Percentiles rank a stretch among this genome's conserved stretches.
phyloP scores from a whole-genome alignment of 2,113 vertebrate species.

The Nyctereutes procyonoides region DNA sequence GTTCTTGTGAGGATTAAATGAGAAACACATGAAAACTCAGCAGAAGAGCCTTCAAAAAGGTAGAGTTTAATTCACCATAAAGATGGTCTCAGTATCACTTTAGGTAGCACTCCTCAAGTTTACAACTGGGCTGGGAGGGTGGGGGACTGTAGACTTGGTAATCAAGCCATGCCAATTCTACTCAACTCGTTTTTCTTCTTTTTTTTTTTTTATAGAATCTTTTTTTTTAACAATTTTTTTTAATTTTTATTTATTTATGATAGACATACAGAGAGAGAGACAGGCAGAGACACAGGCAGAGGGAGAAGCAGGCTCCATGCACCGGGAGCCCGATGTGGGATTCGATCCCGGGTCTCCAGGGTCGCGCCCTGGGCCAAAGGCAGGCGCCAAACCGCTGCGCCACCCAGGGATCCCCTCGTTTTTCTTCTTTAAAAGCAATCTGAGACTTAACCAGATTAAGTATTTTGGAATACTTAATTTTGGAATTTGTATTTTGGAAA shows the following conservation, averaged over 20 bases:
- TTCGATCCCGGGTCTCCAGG: too few species aligned
- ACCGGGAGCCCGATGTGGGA: too few species aligned
- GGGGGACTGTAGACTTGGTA: background rate
- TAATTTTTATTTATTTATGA: too few species aligned
- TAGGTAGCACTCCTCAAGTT: background rate
- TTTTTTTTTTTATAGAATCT: too few species aligned
- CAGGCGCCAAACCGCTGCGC: too few species aligned
- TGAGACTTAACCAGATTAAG: background rate
- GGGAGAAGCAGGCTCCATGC: too few species aligned
- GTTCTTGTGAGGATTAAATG: conserved; percentile 18
- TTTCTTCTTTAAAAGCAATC: background rate
- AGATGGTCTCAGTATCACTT: background rate
- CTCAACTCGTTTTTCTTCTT: background rate
- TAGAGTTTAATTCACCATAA: background rate
- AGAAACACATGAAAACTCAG: conserved; percentile 39
- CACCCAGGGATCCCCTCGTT: too few species aligned
- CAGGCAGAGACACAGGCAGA: too few species aligned
- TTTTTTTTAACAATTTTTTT: too few species aligned
- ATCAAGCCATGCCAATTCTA: background rate
- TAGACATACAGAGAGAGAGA: too few species aligned
- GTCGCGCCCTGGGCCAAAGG: too few species aligned
- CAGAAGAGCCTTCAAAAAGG: background rate
- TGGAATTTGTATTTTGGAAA: background rate
- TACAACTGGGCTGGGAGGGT: background rate
- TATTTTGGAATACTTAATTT: too few species aligned